Percentiles rank a stretch among this genome's conserved stretches.
phyloP scores from a whole-genome alignment of 2,888 invertebrate genomes.

The Limnephilus lunatus region DNA sequence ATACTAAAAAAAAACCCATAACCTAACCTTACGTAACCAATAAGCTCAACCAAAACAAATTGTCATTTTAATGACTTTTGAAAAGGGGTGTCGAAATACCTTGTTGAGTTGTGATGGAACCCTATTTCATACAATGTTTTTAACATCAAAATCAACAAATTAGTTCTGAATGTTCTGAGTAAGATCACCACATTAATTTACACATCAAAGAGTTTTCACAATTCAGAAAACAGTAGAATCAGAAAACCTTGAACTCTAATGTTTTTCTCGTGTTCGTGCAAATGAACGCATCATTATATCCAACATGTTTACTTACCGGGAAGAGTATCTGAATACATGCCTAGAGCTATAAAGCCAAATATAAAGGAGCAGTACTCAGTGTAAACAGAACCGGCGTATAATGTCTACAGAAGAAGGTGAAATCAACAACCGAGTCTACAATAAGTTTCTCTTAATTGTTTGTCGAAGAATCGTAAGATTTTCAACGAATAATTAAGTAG shows the following conservation, averaged over 20 bases:
- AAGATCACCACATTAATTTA: background rate
- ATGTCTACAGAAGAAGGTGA: slow-evolving; percentile 7
- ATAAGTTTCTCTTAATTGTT: slow-evolving; percentile 25
- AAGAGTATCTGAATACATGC: background rate
- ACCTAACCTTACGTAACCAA: too few species aligned
- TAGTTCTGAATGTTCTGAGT: background rate
- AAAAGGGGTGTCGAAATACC: too few species aligned
- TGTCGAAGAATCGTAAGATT: background rate
- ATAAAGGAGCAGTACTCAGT: background rate
- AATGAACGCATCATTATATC: background rate
- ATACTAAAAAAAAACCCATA: too few species aligned
- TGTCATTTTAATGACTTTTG: too few species aligned
- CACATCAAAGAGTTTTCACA: background rate
- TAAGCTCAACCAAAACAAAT: too few species aligned
- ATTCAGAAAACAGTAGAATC: background rate
- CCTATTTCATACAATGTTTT: background rate
- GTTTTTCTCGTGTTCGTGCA: background rate
- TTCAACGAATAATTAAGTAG: background rate
- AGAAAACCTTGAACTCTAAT: background rate
- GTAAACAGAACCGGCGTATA: background rate
- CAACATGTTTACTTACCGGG: background rate
- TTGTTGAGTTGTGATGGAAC: too few species aligned
- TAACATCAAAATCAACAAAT: background rate
- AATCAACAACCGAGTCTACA: slow-evolving; percentile 4
- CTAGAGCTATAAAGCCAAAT: background rate